Conservation (phyloP, 2,113 vertebrate species). For the Leuciscus idus region DNA sequence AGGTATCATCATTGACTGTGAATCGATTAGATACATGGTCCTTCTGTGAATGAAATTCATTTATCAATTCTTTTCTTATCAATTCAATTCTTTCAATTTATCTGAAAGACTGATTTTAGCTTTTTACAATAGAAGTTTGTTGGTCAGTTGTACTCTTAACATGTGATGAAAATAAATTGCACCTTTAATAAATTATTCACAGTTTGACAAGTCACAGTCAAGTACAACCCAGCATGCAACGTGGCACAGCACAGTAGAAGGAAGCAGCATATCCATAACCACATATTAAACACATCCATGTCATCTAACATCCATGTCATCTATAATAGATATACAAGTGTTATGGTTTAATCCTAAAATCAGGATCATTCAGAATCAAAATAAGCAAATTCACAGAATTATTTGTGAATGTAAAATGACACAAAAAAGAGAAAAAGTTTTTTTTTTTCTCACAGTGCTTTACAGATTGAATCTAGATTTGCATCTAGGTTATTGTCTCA, state of each 20-base stretch:
- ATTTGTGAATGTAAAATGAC: not conserved
- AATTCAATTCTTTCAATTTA: not conserved
- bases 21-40: too few species aligned
- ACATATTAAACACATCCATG: slow-evolving; percentile 9
- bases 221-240: slow-evolving; percentile 54
- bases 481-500: slow-evolving; percentile 52
- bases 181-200: slow-evolving; percentile 37
- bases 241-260: not conserved
- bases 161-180: slow-evolving; percentile 25
- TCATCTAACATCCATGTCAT: not conserved
- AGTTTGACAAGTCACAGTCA: slow-evolving; percentile 47
- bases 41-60: not conserved
- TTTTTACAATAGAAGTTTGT: not conserved
- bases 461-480: not conserved
- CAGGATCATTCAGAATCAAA: slow-evolving; percentile 36
- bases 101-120: not conserved
- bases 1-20: not conserved
- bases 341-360: slow-evolving; percentile 24
- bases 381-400: slow-evolving; percentile 56
- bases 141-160: not conserved
- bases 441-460: not conserved
- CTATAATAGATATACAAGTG: slow-evolving; percentile 8
- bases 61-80: not conserved
- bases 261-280: slow-evolving; percentile 17
- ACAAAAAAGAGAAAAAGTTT: not conserved